These are phyloP conservation scores for Marasmarcha lunaedactyla DNA, from an alignment of 2,888 invertebrate genomes.

Conservation along the genomic window DNA sequence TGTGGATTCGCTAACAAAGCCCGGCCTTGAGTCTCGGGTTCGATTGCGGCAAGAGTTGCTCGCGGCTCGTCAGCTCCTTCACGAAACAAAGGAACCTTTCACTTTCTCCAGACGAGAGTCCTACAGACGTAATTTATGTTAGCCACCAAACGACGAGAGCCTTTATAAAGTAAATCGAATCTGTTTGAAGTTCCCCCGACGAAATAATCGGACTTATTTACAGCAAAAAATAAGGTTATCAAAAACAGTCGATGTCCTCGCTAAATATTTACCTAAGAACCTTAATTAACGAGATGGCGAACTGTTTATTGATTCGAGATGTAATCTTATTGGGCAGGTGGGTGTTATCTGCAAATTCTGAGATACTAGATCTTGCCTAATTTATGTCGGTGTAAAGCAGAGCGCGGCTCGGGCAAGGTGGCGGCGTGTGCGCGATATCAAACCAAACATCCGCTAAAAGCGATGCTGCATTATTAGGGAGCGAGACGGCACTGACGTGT, in stretches of 20 bases:
- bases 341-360: too few relatives aligned
- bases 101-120: slow-evolving; percentile 22
- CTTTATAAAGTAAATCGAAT: not conserved
- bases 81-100: slow-evolving; percentile 48
- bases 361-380: slow-evolving; percentile 35
- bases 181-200: not conserved
- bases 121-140: not conserved
- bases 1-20: slow-evolving; percentile 24
- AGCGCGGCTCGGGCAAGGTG: slow-evolving; percentile 46
- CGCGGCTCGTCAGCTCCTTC: slow-evolving; percentile 26
- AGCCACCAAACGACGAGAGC: slow-evolving; percentile 1
- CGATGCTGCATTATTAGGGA: slow-evolving; percentile 42
- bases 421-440: slow-evolving; percentile 63
- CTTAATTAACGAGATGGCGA: slow-evolving; percentile 43
- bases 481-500: slow-evolving; percentile 39
- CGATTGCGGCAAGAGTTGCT: slow-evolving; percentile 66
- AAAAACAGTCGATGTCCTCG: slow-evolving; percentile 24
- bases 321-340: slow-evolving; percentile 22
- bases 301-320: slow-evolving; percentile 39
- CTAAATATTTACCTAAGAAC: slow-evolving; percentile 14
- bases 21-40: slow-evolving; percentile 59
- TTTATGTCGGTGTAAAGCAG: slow-evolving; percentile 27
- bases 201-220: not conserved
- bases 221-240: not conserved
- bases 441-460: slow-evolving; percentile 57